Evolutionary conservation across 2,113 vertebrate species (phyloP), one percentile per base, ranked within the genome.

Genomic region (Apistogramma diplotaenia): DNA sequence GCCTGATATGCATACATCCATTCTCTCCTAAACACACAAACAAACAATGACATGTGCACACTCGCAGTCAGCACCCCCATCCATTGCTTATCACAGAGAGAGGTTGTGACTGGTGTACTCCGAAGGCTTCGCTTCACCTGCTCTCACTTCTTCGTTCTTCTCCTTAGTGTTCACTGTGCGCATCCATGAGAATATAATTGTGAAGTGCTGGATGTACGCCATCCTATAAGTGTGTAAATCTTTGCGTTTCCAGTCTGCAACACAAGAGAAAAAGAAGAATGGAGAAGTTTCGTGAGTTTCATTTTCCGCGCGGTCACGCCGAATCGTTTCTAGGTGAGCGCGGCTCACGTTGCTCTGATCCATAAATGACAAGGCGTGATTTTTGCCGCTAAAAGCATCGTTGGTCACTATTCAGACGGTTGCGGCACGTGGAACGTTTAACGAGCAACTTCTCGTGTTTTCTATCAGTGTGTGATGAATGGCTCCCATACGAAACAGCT

Each of bases 31-130:
- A 78, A 55, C 74, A 76, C 83, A 61, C 62, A 85, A 54, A 84
- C 70, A 84, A 40, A 93, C 67, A 82, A 79, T 76, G 84, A 89
- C 70, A 78, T 71, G 72, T 87, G 81, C 87, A 76, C 74, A 58
- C 81, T 86, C 65, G 51, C 71, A 72, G 86, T 88, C 82, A 85
- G 82, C 82, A 81, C 46, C 71, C 81, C 59, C 85, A 84, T 91
- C 85, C 85, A 57, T 43, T 88, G 90, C 91, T 90, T 95, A 94
- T 92, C 91, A 78, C 77, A 91, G 59, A 81, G 65, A 78, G 82
- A 90, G 84, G 87, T 83, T 71, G 76, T 82, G 83, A 81, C 82
- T 74, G 54, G 81, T 74, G 58, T 89, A 83, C 87, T 87, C 78
- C 73, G 82, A 87, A 75, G 71, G 71, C 80, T 78, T 62, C 43